Evolutionary conservation across 2,797 vertebrate genomes (phyloP).

Genomic region (Pseudochromis fuscus): DNA sequence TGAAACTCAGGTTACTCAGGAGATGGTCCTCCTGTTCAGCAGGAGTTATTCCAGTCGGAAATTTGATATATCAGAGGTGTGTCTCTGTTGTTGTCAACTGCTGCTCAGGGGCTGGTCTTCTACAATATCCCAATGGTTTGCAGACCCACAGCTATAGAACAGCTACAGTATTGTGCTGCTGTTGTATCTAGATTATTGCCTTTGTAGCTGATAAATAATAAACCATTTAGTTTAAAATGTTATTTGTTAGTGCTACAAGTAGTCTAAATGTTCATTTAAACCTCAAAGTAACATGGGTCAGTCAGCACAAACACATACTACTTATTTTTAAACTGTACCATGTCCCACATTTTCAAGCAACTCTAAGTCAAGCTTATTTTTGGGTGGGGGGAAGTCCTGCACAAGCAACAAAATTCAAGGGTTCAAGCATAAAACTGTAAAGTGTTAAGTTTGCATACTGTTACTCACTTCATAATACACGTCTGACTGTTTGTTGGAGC

Average conservation of each 20-base stretch:
- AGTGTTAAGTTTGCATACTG: too few relatives aligned
- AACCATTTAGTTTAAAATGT: not conserved
- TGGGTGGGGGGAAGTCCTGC: too few relatives aligned
- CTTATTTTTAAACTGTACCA: not conserved
- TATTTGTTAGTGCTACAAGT: not conserved
- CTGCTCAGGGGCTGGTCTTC: not conserved
- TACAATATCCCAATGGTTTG: not conserved
- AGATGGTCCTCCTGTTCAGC: conserved; percentile 6
- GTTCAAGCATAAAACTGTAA: too few relatives aligned
- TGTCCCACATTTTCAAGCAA: not conserved
- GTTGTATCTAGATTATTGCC: not conserved
- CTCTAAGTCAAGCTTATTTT: too few relatives aligned
- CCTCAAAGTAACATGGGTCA: too few relatives aligned
- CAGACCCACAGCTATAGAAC: not conserved
- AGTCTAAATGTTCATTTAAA: not conserved
- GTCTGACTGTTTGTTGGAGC: too few relatives aligned
- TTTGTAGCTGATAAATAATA: not conserved
- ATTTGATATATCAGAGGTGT: conserved; percentile 48
- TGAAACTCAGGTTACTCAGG: conserved; percentile 36
- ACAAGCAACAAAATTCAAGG: too few relatives aligned
- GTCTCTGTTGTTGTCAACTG: conserved; percentile 35
- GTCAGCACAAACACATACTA: not conserved
- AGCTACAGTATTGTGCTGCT: not conserved
- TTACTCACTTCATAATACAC: too few relatives aligned
- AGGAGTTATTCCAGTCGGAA: conserved; percentile 35